Conservation (phyloP, 1,140 invertebrate genomes). For the Asobara japonica region DNA sequence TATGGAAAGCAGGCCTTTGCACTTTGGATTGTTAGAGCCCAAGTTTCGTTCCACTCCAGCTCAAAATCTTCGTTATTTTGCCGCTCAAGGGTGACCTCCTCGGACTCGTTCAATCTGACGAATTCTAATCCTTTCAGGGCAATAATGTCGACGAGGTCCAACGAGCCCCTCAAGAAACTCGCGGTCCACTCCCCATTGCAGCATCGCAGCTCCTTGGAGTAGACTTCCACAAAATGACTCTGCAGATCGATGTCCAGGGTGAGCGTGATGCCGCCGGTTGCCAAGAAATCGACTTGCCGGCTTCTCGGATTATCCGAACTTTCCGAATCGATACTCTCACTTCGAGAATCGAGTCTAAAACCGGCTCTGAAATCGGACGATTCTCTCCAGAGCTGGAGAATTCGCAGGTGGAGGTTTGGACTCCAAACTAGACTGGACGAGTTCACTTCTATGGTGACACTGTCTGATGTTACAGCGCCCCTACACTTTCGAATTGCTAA, state of each 20-base stretch:
- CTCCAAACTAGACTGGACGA: constrained; percentile 59
- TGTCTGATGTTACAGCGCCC: constrained; percentile 50
- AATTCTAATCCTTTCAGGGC: constrained; percentile 77
- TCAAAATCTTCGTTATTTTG: constrained; percentile 77
- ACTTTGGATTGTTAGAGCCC: constrained; percentile 76
- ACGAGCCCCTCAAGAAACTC: constrained; percentile 63
- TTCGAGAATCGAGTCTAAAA: constrained; percentile 35
- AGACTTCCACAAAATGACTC: constrained; percentile 58
- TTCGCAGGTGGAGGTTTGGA: constrained; percentile 63
- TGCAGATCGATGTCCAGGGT: constrained; percentile 58
- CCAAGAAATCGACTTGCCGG: constrained; percentile 55
- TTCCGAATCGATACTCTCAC: constrained; percentile 17
- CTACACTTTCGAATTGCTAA: constrained; percentile 62
- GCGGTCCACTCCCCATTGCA: constrained; percentile 58
- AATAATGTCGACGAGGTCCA: constrained; percentile 82
- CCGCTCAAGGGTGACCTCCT: constrained; percentile 75
- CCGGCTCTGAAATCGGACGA: constrained; percentile 54
- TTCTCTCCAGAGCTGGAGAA: constrained; percentile 60
- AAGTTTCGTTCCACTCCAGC: constrained; percentile 78
- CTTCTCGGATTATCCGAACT: too few relatives aligned
- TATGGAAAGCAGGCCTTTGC: constrained; percentile 88
- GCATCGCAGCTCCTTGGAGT: constrained; percentile 61
- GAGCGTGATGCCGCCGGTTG: constrained; percentile 57
- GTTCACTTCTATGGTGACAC: constrained; percentile 58
- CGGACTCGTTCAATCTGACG: constrained; percentile 68